Evolutionary conservation across 2,113 vertebrate species (phyloP), one percentile per base, ranked within the genome.

Genomic region (Pseudorhombus dupliciocellatus): DNA sequence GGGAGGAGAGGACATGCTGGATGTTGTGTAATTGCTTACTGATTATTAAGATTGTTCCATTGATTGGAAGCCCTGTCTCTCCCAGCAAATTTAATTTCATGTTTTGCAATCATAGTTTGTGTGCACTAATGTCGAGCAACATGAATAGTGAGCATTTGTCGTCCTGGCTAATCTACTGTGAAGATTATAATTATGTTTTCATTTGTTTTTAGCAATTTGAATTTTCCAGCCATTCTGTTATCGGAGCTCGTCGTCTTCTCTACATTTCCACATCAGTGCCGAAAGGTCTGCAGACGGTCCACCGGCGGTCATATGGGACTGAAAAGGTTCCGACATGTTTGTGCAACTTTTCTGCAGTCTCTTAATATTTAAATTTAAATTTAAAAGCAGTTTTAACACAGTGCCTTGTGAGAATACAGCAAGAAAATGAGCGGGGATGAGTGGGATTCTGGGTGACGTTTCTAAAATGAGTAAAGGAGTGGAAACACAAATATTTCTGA

Each of bases 51-150:
- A 31, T 26, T 6, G 18, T 28, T 51, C 40, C 46, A 46, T n/a
- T 54, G 60, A 70, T 62, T 58, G 9, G 46, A 18, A 80, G 59
- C n/a, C 44, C 5, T 11, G 53, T 40, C 66, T 54, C 40, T 46
- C 22, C 15, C 26, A 64, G 53, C 34, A 48, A 51, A 26, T 37
- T 51, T 54, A 53, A 53, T 63, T 50, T 48, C 12, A 26, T 16
- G 25, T 66, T 70, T 55, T 66, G 26, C 21, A 70, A 61, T 61
- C 26, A 63, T 34, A 69, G 16, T 52, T 11, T 55, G 34, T 56
- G 24, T 10, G 15, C 24, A 15, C 25, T 21, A 42, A 51, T 25
- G 54, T 30, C 54, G 6, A 51, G 28, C 42, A 70, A 46, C 54
- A 37, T 58, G 31, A 56, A n/a, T 58, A 20, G 14, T 21, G 20